These are phyloP conservation scores for Tiliacea citrago DNA, from an alignment of 2,888 invertebrate genomes.

Conservation along the genomic window DNA sequence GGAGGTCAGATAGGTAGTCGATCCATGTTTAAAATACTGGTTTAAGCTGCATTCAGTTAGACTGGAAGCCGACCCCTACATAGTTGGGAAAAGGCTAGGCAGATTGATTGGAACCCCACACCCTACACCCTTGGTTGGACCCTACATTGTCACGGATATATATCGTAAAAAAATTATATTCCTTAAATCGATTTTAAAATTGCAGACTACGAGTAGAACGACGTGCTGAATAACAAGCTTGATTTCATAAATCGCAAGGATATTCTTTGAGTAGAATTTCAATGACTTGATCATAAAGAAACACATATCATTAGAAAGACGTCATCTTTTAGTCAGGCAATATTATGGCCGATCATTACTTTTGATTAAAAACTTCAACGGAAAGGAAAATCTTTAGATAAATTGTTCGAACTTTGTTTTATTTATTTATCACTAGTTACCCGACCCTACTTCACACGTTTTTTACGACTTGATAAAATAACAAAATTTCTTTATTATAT, in stretches of 20 bases:
- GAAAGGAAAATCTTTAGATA: slow-evolving; percentile 23
- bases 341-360: slow-evolving; percentile 28
- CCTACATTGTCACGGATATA: background rate
- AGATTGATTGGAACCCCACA: no score
- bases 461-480: no score
- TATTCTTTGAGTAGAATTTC: slow-evolving; percentile 25
- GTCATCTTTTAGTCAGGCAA: slow-evolving; percentile 29
- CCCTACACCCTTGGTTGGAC: no score
- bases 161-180: background rate
- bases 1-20: no score
- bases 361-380: slow-evolving; percentile 20
- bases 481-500: no score
- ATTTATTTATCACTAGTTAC: background rate
- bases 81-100: no score
- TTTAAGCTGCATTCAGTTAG: no score
- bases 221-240: background rate
- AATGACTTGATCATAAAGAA: slow-evolving; percentile 38
- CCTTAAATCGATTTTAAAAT: background rate
- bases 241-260: slow-evolving; percentile 30
- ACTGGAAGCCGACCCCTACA: no score
- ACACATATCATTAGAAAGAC: slow-evolving; percentile 34
- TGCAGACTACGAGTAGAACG: background rate
- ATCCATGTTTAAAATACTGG: no score
- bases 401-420: slow-evolving; percentile 2
- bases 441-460: no score